Evolutionary conservation across 2,797 vertebrate species (phyloP), one percentile per base, ranked within the genome.

Genomic region (Thamnophis elegans): DNA sequence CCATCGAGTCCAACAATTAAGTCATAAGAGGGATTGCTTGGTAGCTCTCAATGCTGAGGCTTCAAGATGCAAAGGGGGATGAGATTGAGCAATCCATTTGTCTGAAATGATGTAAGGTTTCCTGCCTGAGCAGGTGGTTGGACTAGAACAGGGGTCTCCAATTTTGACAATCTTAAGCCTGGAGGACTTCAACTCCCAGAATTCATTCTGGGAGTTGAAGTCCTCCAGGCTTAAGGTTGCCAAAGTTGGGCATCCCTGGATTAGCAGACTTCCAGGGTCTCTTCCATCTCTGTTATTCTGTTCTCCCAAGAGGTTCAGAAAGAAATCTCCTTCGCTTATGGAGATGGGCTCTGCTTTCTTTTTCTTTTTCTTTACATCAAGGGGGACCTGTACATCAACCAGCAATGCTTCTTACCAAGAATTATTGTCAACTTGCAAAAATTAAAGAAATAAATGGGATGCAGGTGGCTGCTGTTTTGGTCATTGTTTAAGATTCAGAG

Each of bases 1-100:
- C 95, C 90, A 97, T 73, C 14, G 51, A 47, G 1, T 54, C 93
- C 0, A 58, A 68, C 4, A 1, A 36, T 12, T 16, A 87, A 87
- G 3, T 9, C 18, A 1, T 1, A 0, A 0, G 5, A 22, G 18
- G 9, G 3, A 16, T 26, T 1, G 20, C 32, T 53, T 59, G 51
- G 3, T 20, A n/a, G 16, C 87, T 12, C 6, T 26, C 55, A 26
- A 0, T 36, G 32, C 32, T 32, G 26, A 11, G 58, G 12, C 16
- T 73, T 28, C 16, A 32, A 14, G 28, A 53, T 25, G 26, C 65
- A 9, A 58, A 78, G 22, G 22, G 22, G 5, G 20, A 56, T 18
- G 28, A 32, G n/a, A 73, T 36, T 73, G 16, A 6, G 36, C 68
- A 73, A 32, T 1, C 7, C 16, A 36, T 73, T 32, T 73, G 6